These are phyloP conservation scores for Arvicanthis niloticus DNA, from an alignment of 2,113 vertebrate genomes.

Conservation along the genomic window DNA sequence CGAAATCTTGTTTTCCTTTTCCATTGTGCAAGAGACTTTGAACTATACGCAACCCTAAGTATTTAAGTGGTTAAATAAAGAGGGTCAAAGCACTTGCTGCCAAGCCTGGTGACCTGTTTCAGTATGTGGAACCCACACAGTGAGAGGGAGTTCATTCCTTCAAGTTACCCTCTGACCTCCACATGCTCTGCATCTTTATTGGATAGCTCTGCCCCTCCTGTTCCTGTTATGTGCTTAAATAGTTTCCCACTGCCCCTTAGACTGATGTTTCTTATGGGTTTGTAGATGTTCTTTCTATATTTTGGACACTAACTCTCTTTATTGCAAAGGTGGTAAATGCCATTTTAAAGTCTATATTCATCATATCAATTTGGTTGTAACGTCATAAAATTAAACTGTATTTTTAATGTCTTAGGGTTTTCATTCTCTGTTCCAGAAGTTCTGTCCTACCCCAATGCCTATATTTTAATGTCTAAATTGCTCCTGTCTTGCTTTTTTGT, in stretches of 20 bases:
- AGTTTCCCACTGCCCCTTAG: neutral
- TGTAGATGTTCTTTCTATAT: neutral
- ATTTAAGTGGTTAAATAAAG: neutral
- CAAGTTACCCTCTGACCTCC: neutral
- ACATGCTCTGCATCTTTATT: neutral
- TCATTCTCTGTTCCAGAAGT: neutral
- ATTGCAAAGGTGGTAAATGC: neutral
- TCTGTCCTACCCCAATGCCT: neutral
- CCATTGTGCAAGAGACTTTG: neutral
- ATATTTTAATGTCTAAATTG: neutral
- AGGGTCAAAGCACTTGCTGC: neutral
- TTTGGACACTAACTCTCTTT: neutral
- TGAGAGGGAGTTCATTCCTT: neutral
- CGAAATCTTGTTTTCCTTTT: neutral
- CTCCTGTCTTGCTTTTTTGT: constrained; percentile 16
- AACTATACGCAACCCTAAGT: neutral
- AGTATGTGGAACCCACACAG: neutral
- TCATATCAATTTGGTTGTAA: constrained; percentile 25
- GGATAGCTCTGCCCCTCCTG: neutral
- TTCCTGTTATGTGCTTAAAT: neutral
- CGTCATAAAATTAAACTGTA: neutral
- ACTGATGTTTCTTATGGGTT: neutral
- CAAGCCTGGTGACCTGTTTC: neutral
- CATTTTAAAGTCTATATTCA: constrained; percentile 17
- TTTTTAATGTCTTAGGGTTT: neutral